These are phyloP conservation scores for Osmerus eperlanus DNA, from an alignment of 2,113 vertebrate genomes.

Conservation along the genomic window DNA sequence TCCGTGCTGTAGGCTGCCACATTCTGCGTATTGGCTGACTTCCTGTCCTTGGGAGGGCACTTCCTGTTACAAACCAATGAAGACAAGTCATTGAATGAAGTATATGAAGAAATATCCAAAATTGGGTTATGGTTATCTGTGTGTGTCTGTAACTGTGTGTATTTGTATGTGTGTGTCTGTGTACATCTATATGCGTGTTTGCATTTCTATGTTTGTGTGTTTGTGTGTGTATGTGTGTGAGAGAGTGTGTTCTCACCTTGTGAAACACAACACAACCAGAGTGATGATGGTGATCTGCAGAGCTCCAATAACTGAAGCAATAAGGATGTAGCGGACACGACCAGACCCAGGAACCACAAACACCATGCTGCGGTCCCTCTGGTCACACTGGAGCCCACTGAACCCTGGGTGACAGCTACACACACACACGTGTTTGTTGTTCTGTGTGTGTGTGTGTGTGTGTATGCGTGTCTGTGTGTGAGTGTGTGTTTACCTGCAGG, in stretches of 20 bases:
- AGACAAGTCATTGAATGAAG: neutral
- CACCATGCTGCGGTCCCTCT: conserved; percentile 96
- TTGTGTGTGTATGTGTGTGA: neutral
- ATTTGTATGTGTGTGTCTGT: conserved; percentile 1
- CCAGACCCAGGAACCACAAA: conserved; percentile 97
- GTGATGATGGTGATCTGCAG: conserved; percentile 99
- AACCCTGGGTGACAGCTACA: conserved; percentile 93
- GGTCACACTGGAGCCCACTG: conserved; percentile 95
- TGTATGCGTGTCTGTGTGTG: conserved; percentile 13
- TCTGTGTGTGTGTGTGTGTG: conserved; percentile 1
- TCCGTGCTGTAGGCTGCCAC: conserved; percentile 98
- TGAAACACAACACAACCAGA: conserved; percentile 98
- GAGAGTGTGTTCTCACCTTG: conserved; percentile 75
- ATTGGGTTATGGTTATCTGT: neutral
- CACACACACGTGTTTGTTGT: neutral
- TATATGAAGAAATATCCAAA: neutral
- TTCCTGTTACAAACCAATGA: conserved; percentile 74
- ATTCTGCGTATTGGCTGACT: conserved; percentile 98
- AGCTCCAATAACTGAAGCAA: conserved; percentile 96
- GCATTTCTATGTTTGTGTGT: neutral
- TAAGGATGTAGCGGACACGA: conserved; percentile 95
- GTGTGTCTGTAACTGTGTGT: conserved; percentile 2
- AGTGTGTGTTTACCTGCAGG: conserved; percentile 83
- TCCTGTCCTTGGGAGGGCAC: conserved; percentile 96
- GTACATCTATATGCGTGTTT: neutral